Evolutionary conservation across 2,888 invertebrate species (phyloP), one percentile per base, ranked within the genome.

Genomic region (Theodoxus fluviatilis): DNA sequence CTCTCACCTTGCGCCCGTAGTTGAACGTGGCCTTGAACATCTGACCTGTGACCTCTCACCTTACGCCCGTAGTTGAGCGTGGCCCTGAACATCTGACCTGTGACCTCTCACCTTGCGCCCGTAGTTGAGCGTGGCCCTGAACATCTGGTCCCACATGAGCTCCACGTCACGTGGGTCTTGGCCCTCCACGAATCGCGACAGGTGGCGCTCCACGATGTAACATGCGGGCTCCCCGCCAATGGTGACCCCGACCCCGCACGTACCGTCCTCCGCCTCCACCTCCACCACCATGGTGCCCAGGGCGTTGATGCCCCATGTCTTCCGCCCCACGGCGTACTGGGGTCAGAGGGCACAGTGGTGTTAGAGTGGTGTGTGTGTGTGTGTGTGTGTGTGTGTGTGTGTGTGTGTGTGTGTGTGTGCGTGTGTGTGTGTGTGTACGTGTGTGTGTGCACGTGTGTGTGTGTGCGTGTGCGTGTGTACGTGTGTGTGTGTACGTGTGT

Each of bases 231-330:
- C 81, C 18, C 84, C 85, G 3, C 84, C 85, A 35, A 84, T 82
- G 0, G 83, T 81, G 22, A 83, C 80, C 4, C 84, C 84, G n/a
- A 81, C 81, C 9, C 85, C 85, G 18, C 75, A 77, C 2, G 81
- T 80, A 0, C 84, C 85, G 67, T 83, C 81, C 6, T 81, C 82
- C 4, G 84, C 81, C 69, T 85, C 85, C 37, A 85, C 81, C 73
- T 85, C 84, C 4, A 83, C 84, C 37, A 83, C 80, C 57, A 85
- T 73, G 0, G 82, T 75, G 0, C 84, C 84, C 3, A 85, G 72
- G 12, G 82, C 84, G 73, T 85, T 84, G 71, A 85, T 84, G 6
- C 85, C 85, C 84, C 84, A 85, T 3, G 83, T 83, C 72, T 83
- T 84, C 43, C 84, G 68, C 67, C 75, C 78, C 18, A 73, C 68